Evolutionary conservation across 23 tunicate genomes (phyloP).

Genomic region (Ciona savignyi): DNA sequence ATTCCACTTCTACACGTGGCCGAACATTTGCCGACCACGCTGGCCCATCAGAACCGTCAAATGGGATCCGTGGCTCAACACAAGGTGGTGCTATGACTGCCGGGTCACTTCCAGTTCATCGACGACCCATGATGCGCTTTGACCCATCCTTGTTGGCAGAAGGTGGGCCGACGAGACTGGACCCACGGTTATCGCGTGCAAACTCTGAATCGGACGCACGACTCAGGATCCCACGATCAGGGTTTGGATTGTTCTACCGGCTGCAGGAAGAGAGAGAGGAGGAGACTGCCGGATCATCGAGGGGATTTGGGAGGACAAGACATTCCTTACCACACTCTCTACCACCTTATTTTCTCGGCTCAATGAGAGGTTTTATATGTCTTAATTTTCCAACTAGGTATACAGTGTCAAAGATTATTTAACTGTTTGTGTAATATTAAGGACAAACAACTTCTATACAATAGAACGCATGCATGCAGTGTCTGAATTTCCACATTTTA

Average conservation of each 20-base stretch:
- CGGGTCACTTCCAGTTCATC: background rate
- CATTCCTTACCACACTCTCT: slow-evolving; percentile 22
- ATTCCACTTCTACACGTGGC: background rate
- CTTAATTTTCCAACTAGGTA: no score
- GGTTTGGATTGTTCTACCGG: slow-evolving; percentile 36
- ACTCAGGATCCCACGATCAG: slow-evolving; percentile 28
- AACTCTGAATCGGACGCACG: slow-evolving; percentile 31
- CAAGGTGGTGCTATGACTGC: slow-evolving; percentile 1
- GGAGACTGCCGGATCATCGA: slow-evolving; percentile 12
- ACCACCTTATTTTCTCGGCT: slow-evolving; percentile 39
- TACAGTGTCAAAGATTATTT: no score
- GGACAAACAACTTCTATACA: no score
- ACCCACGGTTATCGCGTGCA: slow-evolving; percentile 20
- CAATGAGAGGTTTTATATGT: slow-evolving; percentile 38
- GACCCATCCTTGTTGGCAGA: background rate
- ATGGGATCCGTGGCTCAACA: background rate
- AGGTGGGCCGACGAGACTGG: background rate
- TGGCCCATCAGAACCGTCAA: background rate
- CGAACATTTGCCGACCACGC: background rate
- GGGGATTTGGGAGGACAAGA: background rate
- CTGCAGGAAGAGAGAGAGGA: slow-evolving; percentile 22
- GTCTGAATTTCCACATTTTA: no score
- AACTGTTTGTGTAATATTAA: no score
- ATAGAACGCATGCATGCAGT: no score
- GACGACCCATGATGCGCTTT: background rate